These are phyloP conservation scores for Drosophila teissieri DNA, from an alignment of 1,140 invertebrate species.

Conservation along the genomic window DNA sequence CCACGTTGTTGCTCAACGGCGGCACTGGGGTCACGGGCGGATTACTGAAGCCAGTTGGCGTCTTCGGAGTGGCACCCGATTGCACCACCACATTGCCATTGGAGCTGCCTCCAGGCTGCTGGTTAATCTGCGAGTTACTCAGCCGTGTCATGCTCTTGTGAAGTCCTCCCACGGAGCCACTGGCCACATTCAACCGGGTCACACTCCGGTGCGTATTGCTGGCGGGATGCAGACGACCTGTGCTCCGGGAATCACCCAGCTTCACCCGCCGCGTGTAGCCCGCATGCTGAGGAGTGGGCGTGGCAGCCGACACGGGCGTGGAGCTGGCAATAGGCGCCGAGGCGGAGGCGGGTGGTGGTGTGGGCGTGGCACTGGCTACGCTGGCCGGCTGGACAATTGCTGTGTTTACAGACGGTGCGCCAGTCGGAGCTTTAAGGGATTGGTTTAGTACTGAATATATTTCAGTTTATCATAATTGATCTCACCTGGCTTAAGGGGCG, in stretches of 20 bases:
- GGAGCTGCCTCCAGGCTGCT: slow-evolving; percentile 73
- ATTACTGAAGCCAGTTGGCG: slow-evolving; percentile 54
- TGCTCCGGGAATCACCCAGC: slow-evolving; percentile 89
- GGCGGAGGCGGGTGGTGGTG: slow-evolving; percentile 3
- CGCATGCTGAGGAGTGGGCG: slow-evolving; percentile 73
- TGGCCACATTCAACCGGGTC: slow-evolving; percentile 89
- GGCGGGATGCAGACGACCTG: slow-evolving; percentile 88
- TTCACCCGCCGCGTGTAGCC: slow-evolving; percentile 88
- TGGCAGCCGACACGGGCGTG: slow-evolving; percentile 37
- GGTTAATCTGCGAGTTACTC: slow-evolving; percentile 89
- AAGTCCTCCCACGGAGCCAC: slow-evolving; percentile 90
- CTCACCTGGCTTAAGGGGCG: slow-evolving; percentile 50
- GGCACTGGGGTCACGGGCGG: slow-evolving; percentile 82
- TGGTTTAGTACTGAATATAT: background rate
- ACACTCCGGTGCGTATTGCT: slow-evolving; percentile 90
- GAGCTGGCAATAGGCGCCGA: slow-evolving; percentile 46
- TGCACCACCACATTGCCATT: slow-evolving; percentile 78
- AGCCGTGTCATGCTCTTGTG: slow-evolving; percentile 93
- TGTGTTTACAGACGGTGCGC: slow-evolving; percentile 37
- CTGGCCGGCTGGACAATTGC: slow-evolving; percentile 27
- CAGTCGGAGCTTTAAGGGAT: slow-evolving; percentile 12
- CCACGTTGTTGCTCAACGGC: slow-evolving; percentile 84
- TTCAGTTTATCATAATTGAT: background rate
- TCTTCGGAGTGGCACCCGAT: slow-evolving; percentile 70
- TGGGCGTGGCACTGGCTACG: slow-evolving; percentile 30